These are phyloP conservation scores for Willisornis vidua DNA, from an alignment of 2,113 vertebrate species.

Conservation along the genomic window DNA sequence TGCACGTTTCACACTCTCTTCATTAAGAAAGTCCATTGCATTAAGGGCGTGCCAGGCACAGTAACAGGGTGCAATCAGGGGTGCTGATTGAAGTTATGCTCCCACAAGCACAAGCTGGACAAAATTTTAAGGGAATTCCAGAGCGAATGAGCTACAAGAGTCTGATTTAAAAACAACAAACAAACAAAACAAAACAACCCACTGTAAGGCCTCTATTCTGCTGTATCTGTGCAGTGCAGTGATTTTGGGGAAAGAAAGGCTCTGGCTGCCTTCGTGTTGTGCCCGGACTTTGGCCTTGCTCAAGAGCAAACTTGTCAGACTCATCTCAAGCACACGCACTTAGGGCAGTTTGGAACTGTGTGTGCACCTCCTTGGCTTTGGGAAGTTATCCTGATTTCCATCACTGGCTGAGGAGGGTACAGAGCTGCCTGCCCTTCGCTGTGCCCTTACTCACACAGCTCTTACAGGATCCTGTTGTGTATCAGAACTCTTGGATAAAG, in stretches of 20 bases:
- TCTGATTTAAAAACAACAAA: background rate
- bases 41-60: background rate
- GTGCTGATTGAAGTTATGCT: background rate
- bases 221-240: background rate
- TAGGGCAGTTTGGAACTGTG: background rate
- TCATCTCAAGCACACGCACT: background rate
- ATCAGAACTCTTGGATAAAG: background rate
- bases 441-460: fast-evolving
- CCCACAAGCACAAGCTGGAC: background rate
- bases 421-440: background rate
- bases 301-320: background rate
- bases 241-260: background rate
- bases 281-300: background rate
- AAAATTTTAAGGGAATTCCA: background rate
- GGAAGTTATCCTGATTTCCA: background rate
- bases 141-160: background rate
- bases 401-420: background rate
- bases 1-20: background rate
- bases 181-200: background rate
- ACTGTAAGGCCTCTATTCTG: background rate
- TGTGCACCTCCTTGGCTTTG: background rate
- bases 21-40: background rate
- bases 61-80: background rate
- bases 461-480: background rate
- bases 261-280: background rate